Percentiles rank a stretch among this genome's conserved stretches.
These are phyloP conservation scores for Jacana jacana DNA, from an alignment of 2,113 vertebrate species.

Conservation along the genomic window DNA sequence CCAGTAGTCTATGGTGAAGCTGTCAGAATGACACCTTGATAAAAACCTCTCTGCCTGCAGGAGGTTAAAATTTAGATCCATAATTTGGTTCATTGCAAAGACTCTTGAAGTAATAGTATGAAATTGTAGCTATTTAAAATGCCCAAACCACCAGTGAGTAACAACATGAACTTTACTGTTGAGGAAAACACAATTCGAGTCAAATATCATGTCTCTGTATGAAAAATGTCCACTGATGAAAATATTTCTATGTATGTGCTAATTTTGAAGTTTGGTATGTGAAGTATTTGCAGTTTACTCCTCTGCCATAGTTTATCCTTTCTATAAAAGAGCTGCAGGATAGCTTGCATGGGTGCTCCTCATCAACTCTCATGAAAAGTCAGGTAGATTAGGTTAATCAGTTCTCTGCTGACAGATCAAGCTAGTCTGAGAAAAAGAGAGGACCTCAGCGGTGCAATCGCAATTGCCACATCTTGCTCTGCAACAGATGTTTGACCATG, in stretches of 20 bases:
- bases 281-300: not conserved
- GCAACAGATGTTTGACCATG: not conserved
- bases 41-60: not conserved
- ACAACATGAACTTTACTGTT: not conserved
- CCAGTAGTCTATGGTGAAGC: not conserved
- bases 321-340: not conserved
- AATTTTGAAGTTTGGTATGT: not conserved
- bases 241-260: not conserved
- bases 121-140: not conserved
- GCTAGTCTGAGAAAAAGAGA: not conserved
- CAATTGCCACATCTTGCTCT: not conserved
- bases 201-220: not conserved
- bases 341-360: rapidly evolving
- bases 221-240: not conserved
- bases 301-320: not conserved
- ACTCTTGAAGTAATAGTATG: not conserved
- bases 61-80: not conserved
- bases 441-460: not conserved
- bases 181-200: not conserved
- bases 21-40: not conserved
- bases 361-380: not conserved
- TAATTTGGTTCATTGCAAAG: not conserved
- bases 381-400: not conserved
- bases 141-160: not conserved
- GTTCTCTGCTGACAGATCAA: not conserved